Base-by-base conservation (phyloP, 2,113 vertebrate genomes). In the Felis chaus region DNA sequence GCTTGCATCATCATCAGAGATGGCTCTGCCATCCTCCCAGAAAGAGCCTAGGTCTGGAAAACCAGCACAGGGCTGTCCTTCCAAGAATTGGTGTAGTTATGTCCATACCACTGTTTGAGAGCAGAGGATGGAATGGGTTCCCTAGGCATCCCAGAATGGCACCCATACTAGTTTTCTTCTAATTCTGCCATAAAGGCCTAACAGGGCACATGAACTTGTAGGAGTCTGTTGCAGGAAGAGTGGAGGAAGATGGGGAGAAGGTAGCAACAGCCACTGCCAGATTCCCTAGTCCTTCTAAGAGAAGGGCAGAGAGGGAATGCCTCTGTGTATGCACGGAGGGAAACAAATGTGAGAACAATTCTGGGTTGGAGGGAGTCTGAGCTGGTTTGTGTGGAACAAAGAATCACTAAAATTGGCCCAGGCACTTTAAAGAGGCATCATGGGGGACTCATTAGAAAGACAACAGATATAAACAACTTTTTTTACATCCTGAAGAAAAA, bases 31-130 rank as follows among this genome's bases (percentile, higher is more conserved):
- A 45, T 63, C n/a, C 36, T 96, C 69, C 36, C 63, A 89, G 36
- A 83, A 95, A 95, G n/a, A 94, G 65, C n/a, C 29, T 21, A 85
- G 31, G 29, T 81, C 76, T 96, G 45, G 45, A 96, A 93, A 96
- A 73, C 14, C 23, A 95, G 83, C n/a, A 86, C 5, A 89, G 45
- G 39, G n/a, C 61, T 68, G 66, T 9, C 82, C 48, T 97, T 82
- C 19, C 36, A 93, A 89, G 89, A 19, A 82, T 0, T 83, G 39
- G 45, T 68, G 19, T 29, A 80, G 41, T 61, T 11, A 57, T 79
- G 19, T 16, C 61, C 45, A 86, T 33, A 36, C 45, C 81, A 45
- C 55, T 80, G 39, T 86, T 81, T 11, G 4, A 63, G 63, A 83
- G 27, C 36, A 89, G 71, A 91, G 68, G 13, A 48, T 5, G 39